These are phyloP conservation scores for Rhinophrynus dorsalis DNA, from an alignment of 2,797 vertebrate species.

Conservation along the genomic window DNA sequence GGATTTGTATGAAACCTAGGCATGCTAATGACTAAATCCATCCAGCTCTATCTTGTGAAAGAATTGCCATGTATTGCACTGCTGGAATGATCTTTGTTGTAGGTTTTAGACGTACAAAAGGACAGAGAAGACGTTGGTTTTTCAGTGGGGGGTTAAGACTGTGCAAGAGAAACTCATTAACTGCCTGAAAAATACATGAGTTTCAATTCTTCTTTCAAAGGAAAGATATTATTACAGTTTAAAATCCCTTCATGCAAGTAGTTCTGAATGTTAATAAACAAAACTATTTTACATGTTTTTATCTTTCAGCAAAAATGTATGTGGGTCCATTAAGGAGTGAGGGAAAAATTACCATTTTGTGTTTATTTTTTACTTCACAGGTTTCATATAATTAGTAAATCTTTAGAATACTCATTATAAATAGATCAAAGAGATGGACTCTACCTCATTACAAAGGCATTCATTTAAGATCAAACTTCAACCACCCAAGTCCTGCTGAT, in stretches of 20 bases:
- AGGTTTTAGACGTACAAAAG: conserved; percentile 11
- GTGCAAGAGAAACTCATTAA: conserved; percentile 42
- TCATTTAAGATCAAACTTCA: conserved; percentile 61
- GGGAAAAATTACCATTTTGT: conserved; percentile 14
- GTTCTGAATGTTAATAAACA: conserved; percentile 42
- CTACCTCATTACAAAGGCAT: conserved; percentile 62
- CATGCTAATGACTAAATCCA: conserved; percentile 1
- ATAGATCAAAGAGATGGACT: conserved; percentile 59
- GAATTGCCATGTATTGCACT: not conserved
- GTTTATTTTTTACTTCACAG: conserved; percentile 54
- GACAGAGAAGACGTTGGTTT: not conserved
- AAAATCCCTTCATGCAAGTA: conserved; percentile 50
- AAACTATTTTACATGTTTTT: conserved; percentile 15
- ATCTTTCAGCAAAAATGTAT: not conserved
- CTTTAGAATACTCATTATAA: conserved; percentile 65
- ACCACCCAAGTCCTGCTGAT: conserved; percentile 55
- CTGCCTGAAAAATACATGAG: conserved; percentile 23
- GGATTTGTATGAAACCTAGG: conserved; percentile 10
- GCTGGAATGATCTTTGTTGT: not conserved
- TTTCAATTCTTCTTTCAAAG: conserved; percentile 18
- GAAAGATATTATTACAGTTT: conserved; percentile 25
- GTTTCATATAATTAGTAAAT: conserved; percentile 64
- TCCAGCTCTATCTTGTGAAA: not conserved
- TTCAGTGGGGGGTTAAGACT: conserved; percentile 44
- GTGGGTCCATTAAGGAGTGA: not conserved